Percentiles rank a stretch among this genome's conserved stretches.
Evolutionary conservation across 1,140 invertebrate species (phyloP).

Genomic region (Temnothorax curvispinosus): DNA sequence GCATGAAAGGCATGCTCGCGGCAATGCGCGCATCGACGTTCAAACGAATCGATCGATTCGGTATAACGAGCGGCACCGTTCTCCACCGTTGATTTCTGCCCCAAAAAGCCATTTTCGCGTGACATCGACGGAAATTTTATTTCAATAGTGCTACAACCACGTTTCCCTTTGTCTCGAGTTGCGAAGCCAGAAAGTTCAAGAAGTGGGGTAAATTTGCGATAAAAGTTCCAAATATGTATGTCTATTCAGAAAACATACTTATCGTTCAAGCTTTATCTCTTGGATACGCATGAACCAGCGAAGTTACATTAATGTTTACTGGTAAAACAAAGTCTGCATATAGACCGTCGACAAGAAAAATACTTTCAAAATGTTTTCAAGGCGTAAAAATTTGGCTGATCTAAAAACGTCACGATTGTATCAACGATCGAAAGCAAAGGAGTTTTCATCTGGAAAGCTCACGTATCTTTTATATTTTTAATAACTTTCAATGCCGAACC

Average conservation of each 20-base stretch:
- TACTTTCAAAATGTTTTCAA: not conserved
- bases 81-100: constrained; percentile 48
- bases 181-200: constrained; percentile 12
- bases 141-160: not conserved
- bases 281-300: not conserved
- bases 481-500: not conserved
- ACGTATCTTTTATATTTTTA: not conserved
- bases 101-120: constrained; percentile 45
- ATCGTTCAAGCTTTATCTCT: not conserved
- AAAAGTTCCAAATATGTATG: not conserved
- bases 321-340: not conserved
- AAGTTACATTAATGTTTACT: constrained; percentile 20
- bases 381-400: not conserved
- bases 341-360: not conserved
- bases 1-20: constrained; percentile 13
- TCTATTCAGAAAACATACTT: constrained; percentile 4
- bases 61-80: constrained; percentile 50
- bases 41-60: constrained; percentile 75
- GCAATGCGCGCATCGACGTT: constrained; percentile 75
- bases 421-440: not conserved
- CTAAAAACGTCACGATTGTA: not conserved
- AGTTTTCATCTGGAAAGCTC: not conserved
- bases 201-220: constrained; percentile 7
- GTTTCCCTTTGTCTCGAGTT: constrained; percentile 5
- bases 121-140: constrained; percentile 23